Percentiles rank a stretch among this genome's conserved stretches.
phyloP scores from a whole-genome alignment of 2,113 vertebrate species.

The Phyllostomus discolor region DNA sequence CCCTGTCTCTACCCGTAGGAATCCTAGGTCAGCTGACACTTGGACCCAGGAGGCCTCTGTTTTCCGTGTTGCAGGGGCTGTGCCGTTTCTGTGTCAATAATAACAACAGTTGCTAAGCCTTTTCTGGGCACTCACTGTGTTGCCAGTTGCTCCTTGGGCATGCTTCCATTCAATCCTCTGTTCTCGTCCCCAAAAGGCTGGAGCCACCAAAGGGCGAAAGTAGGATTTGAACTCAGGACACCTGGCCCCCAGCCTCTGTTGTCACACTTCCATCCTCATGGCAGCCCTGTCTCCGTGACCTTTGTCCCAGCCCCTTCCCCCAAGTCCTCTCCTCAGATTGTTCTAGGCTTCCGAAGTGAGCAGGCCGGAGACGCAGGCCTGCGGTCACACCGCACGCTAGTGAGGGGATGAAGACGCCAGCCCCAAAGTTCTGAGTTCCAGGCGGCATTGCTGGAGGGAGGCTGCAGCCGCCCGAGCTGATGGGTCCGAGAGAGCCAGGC shows the following conservation, averaged over 20 bases:
- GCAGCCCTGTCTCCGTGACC: background rate
- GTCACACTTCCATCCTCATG: background rate
- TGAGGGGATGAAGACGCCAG: background rate
- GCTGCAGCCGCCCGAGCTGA: background rate
- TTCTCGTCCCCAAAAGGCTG: background rate
- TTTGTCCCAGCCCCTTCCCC: background rate
- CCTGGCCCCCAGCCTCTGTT: background rate
- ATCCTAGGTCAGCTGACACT: too few relatives aligned
- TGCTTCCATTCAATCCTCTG: background rate
- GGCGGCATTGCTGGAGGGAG: background rate
- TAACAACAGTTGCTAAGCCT: background rate
- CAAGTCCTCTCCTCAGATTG: background rate
- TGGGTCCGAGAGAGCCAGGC: too few relatives aligned
- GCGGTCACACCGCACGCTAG: background rate
- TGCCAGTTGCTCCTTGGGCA: background rate
- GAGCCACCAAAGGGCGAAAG: background rate
- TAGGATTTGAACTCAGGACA: background rate
- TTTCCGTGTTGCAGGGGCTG: rapidly evolving
- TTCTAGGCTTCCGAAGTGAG: background rate
- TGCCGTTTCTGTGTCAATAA: background rate
- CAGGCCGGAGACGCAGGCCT: background rate
- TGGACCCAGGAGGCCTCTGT: background rate
- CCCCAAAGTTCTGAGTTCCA: background rate
- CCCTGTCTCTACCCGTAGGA: background rate
- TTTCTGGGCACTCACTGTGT: background rate